Percentiles rank a stretch among this genome's conserved stretches.
Conservation (phyloP, 2,113 vertebrate species). For the Neogale vison region DNA sequence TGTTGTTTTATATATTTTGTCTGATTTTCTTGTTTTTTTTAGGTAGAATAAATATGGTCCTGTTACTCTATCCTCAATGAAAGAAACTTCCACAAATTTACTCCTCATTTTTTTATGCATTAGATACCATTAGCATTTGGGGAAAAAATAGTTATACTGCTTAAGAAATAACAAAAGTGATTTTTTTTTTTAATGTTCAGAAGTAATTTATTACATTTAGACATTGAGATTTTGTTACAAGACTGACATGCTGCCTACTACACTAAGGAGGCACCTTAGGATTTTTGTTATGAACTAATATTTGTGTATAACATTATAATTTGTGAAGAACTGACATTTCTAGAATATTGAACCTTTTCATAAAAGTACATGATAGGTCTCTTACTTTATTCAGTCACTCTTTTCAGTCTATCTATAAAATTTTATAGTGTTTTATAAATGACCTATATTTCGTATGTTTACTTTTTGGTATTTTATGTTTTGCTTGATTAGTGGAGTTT, state of each 20-base stretch:
- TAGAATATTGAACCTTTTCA: background rate
- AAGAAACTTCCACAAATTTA: background rate
- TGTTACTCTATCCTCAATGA: background rate
- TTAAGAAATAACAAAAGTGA: background rate
- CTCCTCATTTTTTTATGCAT: background rate
- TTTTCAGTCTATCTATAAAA: background rate
- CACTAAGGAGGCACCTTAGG: background rate
- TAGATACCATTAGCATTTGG: background rate
- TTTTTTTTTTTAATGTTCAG: background rate
- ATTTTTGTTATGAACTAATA: background rate
- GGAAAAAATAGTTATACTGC: background rate
- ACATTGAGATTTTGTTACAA: background rate
- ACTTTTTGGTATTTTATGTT: background rate
- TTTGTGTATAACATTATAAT: background rate
- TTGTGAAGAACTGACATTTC: background rate
- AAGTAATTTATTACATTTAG: background rate
- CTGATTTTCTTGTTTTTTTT: background rate
- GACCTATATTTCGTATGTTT: background rate
- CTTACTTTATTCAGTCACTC: background rate
- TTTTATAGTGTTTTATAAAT: conserved; percentile 34
- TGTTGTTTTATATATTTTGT: background rate
- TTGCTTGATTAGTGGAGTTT: background rate
- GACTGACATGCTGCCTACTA: background rate
- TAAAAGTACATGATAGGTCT: background rate
- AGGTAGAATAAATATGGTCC: background rate